phyloP scores from a whole-genome alignment of 2,888 invertebrate genomes.

The Ceratothoa steindachneri region DNA sequence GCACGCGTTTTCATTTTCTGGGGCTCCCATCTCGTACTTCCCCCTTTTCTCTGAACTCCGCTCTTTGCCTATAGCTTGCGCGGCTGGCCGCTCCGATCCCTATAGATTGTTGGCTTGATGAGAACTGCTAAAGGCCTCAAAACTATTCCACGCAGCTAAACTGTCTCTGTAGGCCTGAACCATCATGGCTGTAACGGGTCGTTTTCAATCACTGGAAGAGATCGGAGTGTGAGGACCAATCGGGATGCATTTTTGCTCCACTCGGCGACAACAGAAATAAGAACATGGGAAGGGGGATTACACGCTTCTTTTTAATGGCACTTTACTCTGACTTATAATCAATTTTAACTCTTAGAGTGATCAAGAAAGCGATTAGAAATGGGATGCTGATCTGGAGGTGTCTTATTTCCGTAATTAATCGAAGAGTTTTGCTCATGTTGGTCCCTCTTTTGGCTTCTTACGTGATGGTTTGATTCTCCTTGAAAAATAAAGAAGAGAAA shows the following conservation, averaged over 20 bases:
- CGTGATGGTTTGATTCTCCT: no score
- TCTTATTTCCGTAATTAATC: no score
- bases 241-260: constrained; percentile 1
- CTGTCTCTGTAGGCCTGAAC: background rate
- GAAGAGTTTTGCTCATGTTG: no score
- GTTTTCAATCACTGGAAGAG: constrained; percentile 2
- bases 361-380: background rate
- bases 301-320: background rate
- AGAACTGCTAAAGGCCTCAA: background rate
- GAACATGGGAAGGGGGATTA: background rate
- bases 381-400: no score
- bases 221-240: background rate
- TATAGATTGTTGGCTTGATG: background rate
- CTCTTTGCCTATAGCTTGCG: background rate
- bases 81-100: background rate
- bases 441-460: no score
- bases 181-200: background rate
- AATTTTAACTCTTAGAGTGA: background rate
- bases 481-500: no score
- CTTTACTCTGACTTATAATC: background rate
- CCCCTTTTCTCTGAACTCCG: background rate
- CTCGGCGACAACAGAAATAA: background rate
- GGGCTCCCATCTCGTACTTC: background rate
- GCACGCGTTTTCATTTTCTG: constrained; percentile 12
- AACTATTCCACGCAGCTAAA: background rate